These are phyloP conservation scores for Dolichomitus sp. DNA, from an alignment of 2,888 invertebrate genomes.

Conservation along the genomic window DNA sequence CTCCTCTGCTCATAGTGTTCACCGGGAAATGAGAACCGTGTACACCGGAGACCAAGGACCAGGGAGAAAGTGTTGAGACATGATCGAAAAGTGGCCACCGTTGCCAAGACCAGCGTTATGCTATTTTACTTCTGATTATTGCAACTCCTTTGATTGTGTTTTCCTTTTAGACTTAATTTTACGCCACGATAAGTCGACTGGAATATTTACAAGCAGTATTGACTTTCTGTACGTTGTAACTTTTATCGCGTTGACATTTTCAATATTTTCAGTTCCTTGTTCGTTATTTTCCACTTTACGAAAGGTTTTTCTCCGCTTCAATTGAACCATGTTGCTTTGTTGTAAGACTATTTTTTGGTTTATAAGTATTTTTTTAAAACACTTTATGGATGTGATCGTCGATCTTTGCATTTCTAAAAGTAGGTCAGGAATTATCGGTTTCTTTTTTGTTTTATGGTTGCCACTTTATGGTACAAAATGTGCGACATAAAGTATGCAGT, in stretches of 20 bases:
- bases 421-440: too few species aligned
- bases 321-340: not conserved
- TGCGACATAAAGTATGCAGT: not conserved
- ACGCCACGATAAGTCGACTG: not conserved
- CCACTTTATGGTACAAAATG: not conserved
- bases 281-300: not conserved
- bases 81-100: slow-evolving; percentile 76
- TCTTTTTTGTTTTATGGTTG: not conserved
- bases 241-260: not conserved
- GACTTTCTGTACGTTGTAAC: not conserved
- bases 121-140: slow-evolving; percentile 42
- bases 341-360: too few species aligned
- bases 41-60: slow-evolving; percentile 55
- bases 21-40: slow-evolving; percentile 61
- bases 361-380: too few species aligned
- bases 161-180: slow-evolving; percentile 8
- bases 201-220: not conserved
- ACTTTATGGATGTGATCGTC: too few species aligned
- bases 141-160: slow-evolving; percentile 43
- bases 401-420: too few species aligned
- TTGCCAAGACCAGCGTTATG: slow-evolving; percentile 76
- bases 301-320: not conserved
- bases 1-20: slow-evolving; percentile 53
- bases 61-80: slow-evolving; percentile 33
- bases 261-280: not conserved